Percentiles rank a stretch among this genome's conserved stretches.
Evolutionary conservation across 2,797 vertebrate species (phyloP).

Genomic region (Bovichtus diacanthus): DNA sequence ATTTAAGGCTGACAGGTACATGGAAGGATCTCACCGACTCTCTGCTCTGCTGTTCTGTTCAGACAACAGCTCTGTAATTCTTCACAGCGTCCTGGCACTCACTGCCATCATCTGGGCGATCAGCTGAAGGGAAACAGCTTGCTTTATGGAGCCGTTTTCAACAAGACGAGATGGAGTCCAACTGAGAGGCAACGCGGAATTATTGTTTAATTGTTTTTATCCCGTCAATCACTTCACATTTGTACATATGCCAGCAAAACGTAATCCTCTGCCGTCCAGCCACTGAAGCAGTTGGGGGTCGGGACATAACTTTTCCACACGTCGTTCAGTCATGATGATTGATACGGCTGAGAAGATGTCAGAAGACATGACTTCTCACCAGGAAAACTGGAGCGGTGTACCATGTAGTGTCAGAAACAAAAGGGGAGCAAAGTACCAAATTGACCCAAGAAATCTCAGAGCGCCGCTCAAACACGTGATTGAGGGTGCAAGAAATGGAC

Average conservation of each 20-base stretch:
- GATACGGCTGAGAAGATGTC: slow-evolving; percentile 8
- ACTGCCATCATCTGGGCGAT: slow-evolving; percentile 51
- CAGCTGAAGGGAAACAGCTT: slow-evolving; percentile 50
- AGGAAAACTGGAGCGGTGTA: too few relatives aligned
- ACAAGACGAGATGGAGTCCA: slow-evolving; percentile 34
- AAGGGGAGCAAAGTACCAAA: too few relatives aligned
- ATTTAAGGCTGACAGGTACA: slow-evolving; percentile 96
- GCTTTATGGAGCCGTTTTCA: slow-evolving; percentile 24
- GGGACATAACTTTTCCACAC: slow-evolving; percentile 24
- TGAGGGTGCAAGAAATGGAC: too few relatives aligned
- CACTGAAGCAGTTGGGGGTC: slow-evolving; percentile 11
- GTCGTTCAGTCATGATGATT: neutral
- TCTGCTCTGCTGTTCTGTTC: slow-evolving; percentile 68
- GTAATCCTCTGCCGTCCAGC: slow-evolving; percentile 7
- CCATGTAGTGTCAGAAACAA: too few relatives aligned
- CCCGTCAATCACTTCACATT: slow-evolving; percentile 26
- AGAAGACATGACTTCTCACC: too few relatives aligned
- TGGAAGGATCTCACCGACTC: slow-evolving; percentile 87
- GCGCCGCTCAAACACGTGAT: too few relatives aligned
- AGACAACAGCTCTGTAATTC: slow-evolving; percentile 61
- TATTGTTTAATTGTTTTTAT: neutral
- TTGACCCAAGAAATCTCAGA: too few relatives aligned
- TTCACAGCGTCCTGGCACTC: slow-evolving; percentile 57
- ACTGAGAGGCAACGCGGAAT: slow-evolving; percentile 21
- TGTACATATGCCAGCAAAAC: slow-evolving; percentile 29